Evolutionary conservation across 2,797 vertebrate genomes (phyloP).

Genomic region (Etheostoma nigrum): DNA sequence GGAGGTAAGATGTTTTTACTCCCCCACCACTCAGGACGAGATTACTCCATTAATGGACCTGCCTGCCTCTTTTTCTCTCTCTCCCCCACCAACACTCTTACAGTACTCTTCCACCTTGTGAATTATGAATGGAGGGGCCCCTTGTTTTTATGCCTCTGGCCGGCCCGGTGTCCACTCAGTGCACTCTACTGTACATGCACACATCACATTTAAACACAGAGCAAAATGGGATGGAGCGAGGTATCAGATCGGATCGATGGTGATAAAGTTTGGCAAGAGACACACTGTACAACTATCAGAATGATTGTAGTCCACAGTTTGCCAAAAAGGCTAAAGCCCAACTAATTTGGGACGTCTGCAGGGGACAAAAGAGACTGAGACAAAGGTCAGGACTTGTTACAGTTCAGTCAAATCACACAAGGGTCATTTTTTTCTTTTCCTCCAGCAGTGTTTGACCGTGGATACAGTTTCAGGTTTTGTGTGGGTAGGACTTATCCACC

Average conservation of each 20-base stretch:
- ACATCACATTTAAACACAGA: slow-evolving; percentile 56
- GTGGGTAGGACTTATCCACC: no score
- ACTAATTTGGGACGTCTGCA: no score
- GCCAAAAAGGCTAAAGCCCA: background rate
- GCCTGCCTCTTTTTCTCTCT: slow-evolving; percentile 32
- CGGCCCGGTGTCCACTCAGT: slow-evolving; percentile 77
- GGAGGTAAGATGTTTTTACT: slow-evolving; percentile 65
- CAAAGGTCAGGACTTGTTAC: background rate
- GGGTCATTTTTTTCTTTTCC: background rate
- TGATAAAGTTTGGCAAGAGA: slow-evolving; percentile 25
- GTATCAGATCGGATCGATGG: slow-evolving; percentile 41
- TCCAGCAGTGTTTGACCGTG: no score
- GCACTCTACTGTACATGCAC: slow-evolving; percentile 76
- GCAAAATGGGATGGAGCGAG: slow-evolving; percentile 35
- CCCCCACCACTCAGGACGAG: slow-evolving; percentile 65
- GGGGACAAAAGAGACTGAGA: background rate
- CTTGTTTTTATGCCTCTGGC: slow-evolving; percentile 78
- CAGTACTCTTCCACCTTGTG: slow-evolving; percentile 78
- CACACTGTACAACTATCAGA: background rate
- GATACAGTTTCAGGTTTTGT: no score
- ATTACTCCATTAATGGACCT: slow-evolving; percentile 81
- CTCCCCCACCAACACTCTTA: slow-evolving; percentile 61
- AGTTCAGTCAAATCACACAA: background rate
- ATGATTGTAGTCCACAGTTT: background rate
- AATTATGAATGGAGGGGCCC: slow-evolving; percentile 86